phyloP scores from a whole-genome alignment of 2,888 invertebrate species.

The Cotesia congregata region DNA sequence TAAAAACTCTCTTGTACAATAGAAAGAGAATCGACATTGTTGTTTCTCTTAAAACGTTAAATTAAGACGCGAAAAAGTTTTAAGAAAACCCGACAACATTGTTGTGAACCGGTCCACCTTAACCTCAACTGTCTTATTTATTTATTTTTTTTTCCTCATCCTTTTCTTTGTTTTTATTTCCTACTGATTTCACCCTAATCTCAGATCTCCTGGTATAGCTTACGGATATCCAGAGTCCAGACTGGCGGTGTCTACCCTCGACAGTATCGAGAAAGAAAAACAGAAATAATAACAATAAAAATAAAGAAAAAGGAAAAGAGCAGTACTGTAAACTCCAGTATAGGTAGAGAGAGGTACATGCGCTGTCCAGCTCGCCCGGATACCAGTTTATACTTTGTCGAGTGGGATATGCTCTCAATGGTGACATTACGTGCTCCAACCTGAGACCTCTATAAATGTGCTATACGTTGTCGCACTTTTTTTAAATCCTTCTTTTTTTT shows the following conservation, averaged over 20 bases:
- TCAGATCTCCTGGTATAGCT: slow-evolving; percentile 15
- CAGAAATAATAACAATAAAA: slow-evolving; percentile 21
- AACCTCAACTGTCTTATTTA: slow-evolving; percentile 10
- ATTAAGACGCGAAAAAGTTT: slow-evolving; percentile 19
- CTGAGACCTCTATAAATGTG: slow-evolving; percentile 45
- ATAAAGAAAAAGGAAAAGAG: slow-evolving; percentile 22
- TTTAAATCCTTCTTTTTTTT: background rate
- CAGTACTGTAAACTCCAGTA: slow-evolving; percentile 28
- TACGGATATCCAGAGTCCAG: slow-evolving; percentile 45
- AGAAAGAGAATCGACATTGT: background rate
- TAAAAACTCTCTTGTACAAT: background rate
- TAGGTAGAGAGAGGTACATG: slow-evolving; percentile 5
- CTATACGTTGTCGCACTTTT: slow-evolving; percentile 33
- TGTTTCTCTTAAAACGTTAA: slow-evolving; percentile 4
- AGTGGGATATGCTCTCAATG: slow-evolving; percentile 44
- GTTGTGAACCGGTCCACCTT: slow-evolving; percentile 17
- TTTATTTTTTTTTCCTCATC: background rate
- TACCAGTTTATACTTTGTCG: slow-evolving; percentile 32
- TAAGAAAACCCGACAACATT: slow-evolving; percentile 17
- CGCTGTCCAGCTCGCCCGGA: slow-evolving; percentile 1
- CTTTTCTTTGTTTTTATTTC: background rate
- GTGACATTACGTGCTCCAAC: slow-evolving; percentile 43
- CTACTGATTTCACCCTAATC: slow-evolving; percentile 26
- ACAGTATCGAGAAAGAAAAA: slow-evolving; percentile 8
- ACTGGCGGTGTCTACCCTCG: slow-evolving; percentile 36